phyloP scores from a whole-genome alignment of 2,888 invertebrate species.

The Acleris sparsana region DNA sequence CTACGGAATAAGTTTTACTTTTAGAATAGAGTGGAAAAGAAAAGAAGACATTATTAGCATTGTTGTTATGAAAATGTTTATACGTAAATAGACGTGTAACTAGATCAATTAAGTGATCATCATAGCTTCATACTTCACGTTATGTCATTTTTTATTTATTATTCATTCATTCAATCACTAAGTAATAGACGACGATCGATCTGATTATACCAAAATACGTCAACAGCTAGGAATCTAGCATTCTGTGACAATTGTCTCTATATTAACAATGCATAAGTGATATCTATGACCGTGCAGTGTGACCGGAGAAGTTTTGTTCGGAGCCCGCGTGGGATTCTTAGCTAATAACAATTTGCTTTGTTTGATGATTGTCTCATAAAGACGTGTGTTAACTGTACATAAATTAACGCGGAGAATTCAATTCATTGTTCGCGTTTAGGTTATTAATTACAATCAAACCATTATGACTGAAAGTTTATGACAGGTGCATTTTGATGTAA shows the following conservation, averaged over 20 bases:
- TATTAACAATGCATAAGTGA: constrained; percentile 14
- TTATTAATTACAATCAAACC: too few species aligned
- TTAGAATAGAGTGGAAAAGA: too few species aligned
- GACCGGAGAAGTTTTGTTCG: constrained; percentile 17
- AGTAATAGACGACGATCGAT: too few species aligned
- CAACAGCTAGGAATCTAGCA: constrained; percentile 8
- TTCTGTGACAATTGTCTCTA: constrained; percentile 12
- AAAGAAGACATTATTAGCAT: too few species aligned
- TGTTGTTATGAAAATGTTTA: neutral
- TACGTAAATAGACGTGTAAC: too few species aligned
- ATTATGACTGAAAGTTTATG: neutral
- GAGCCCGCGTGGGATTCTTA: constrained; percentile 13
- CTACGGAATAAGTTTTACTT: too few species aligned
- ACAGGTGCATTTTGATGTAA: too few species aligned
- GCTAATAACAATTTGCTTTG: constrained; percentile 13
- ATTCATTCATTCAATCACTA: too few species aligned
- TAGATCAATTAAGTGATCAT: too few species aligned
- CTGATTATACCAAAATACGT: neutral
- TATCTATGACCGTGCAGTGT: constrained; percentile 8
- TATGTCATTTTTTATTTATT: too few species aligned
- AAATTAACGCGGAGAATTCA: neutral
- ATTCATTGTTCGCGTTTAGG: neutral
- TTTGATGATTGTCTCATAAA: constrained; percentile 7
- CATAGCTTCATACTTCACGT: neutral
- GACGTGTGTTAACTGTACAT: constrained; percentile 12